Conservation (phyloP, 2,113 vertebrate species). For the Colinus virginianus region DNA sequence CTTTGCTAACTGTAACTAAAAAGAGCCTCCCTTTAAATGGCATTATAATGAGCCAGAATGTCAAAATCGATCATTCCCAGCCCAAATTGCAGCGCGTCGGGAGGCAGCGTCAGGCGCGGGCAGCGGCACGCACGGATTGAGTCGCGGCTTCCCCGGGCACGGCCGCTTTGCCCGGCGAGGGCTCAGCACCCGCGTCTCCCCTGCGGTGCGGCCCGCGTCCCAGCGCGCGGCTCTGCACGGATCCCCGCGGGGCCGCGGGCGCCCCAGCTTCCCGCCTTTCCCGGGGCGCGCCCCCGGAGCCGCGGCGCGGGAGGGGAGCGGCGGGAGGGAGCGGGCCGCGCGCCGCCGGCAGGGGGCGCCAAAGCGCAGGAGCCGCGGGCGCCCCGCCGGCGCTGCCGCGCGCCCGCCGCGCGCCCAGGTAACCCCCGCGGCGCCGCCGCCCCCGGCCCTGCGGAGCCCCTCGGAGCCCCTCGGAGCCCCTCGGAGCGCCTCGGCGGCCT, state of each 20-base stretch:
- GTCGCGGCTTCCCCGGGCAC: not conserved
- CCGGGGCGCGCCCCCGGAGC: not conserved
- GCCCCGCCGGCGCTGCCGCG: not conserved
- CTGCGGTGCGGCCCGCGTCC: not conserved
- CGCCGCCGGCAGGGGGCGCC: conserved; percentile 69
- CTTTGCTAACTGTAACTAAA: conserved; percentile 53
- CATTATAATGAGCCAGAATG: conserved; percentile 57
- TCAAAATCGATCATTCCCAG: conserved; percentile 63
- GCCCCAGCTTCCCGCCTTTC: not conserved
- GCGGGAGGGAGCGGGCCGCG: not conserved
- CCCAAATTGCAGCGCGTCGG: not conserved
- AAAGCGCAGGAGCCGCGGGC: conserved; percentile 45
- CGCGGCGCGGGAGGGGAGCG: not conserved
- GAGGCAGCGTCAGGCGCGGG: not conserved
- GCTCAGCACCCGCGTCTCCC: not conserved
- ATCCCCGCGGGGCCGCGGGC: not conserved
- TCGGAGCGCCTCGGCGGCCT: not conserved
- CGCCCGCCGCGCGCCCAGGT: conserved; percentile 32
- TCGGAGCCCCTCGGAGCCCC: not conserved
- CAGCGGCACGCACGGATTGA: not conserved
- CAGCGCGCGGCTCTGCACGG: not conserved
- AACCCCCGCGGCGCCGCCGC: not conserved
- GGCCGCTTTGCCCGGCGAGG: not conserved
- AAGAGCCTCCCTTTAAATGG: conserved; percentile 46
- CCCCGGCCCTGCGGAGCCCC: not conserved